These are phyloP conservation scores for Crematogaster levior DNA, from an alignment of 2,888 invertebrate genomes.

Conservation along the genomic window DNA sequence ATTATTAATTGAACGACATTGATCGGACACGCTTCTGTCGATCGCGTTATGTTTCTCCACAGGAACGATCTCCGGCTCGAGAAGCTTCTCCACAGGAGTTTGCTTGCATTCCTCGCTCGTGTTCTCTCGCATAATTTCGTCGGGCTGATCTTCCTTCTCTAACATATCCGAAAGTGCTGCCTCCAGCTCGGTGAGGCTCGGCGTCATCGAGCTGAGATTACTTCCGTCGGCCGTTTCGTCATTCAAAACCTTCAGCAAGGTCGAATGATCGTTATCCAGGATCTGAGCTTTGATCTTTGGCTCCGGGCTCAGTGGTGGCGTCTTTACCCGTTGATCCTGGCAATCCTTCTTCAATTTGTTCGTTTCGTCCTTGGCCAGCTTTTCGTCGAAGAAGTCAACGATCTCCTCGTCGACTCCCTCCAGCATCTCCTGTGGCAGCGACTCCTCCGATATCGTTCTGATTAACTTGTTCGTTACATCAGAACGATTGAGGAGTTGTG, in stretches of 20 bases:
- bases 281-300: slow-evolving; percentile 75
- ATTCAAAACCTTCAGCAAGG: slow-evolving; percentile 76
- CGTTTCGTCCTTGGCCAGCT: slow-evolving; percentile 66
- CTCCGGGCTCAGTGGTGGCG: slow-evolving; percentile 82
- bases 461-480: slow-evolving; percentile 53
- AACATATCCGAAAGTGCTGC: slow-evolving; percentile 83
- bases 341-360: slow-evolving; percentile 62
- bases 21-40: background rate
- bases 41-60: slow-evolving; percentile 52
- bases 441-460: slow-evolving; percentile 83
- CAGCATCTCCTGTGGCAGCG: slow-evolving; percentile 82
- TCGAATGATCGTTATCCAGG: slow-evolving; percentile 76
- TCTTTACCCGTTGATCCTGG: slow-evolving; percentile 66
- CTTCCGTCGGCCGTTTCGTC: slow-evolving; percentile 76
- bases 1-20: slow-evolving; percentile 22
- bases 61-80: slow-evolving; percentile 74
- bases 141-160: slow-evolving; percentile 78
- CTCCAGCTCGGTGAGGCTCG: slow-evolving; percentile 83
- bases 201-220: slow-evolving; percentile 83
- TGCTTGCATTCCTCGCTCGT: slow-evolving; percentile 3
- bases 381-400: slow-evolving; percentile 72
- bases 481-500: too few species aligned
- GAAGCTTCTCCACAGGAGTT: slow-evolving; percentile 60
- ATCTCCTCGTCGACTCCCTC: slow-evolving; percentile 67
- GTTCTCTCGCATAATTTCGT: slow-evolving; percentile 19